A percentile compares a stretch with the other conserved stretches of the same genome.
These are phyloP conservation scores for Rhabdophis nuchalis DNA, from an alignment of 2,797 vertebrate genomes.

Conservation along the genomic window DNA sequence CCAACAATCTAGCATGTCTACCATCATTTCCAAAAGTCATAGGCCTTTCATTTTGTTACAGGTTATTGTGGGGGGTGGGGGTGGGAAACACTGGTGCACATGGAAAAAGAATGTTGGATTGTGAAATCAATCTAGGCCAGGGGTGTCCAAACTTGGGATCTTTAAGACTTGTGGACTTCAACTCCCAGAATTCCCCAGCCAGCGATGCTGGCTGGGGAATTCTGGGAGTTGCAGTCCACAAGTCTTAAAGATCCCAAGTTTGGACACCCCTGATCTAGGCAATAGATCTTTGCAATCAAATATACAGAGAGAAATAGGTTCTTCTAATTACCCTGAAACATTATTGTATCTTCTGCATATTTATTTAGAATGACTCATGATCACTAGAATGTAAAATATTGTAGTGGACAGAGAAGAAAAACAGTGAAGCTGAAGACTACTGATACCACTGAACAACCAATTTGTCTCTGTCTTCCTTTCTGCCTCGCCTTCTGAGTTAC, in stretches of 20 bases:
- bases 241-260: no score
- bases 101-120: background rate
- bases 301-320: background rate
- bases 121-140: background rate
- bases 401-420: background rate
- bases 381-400: background rate
- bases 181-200: no score
- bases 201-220: no score
- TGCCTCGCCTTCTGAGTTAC: background rate
- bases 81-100: background rate
- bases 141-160: no score
- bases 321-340: background rate
- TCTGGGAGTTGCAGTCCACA: no score
- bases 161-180: no score
- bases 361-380: background rate
- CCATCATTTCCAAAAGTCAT: background rate
- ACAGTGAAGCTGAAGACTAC: background rate
- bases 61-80: background rate
- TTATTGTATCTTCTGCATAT: background rate
- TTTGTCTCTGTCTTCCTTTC: background rate
- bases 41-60: background rate
- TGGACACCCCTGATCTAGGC: no score
- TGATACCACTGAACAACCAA: background rate
- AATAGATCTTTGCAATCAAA: background rate
- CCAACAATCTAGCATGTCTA: background rate